phyloP scores from a whole-genome alignment of 2,888 invertebrate genomes.

The Sinodicranocentrus sp. region DNA sequence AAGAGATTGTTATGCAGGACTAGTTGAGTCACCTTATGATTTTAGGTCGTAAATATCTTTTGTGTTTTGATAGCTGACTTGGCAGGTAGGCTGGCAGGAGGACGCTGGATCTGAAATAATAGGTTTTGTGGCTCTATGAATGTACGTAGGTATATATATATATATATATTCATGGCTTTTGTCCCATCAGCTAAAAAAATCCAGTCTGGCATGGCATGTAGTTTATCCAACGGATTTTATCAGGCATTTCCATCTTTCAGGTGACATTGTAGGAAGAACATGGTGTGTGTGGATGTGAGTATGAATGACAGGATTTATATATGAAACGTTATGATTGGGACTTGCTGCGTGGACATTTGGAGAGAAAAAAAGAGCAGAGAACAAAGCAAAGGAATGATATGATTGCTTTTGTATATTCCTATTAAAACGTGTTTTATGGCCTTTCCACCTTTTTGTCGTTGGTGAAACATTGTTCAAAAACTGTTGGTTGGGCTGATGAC shows the following conservation, averaged over 20 bases:
- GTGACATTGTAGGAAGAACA: constrained; percentile 17
- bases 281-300: not conserved
- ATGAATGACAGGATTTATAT: not conserved
- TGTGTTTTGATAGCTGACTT: constrained; percentile 29
- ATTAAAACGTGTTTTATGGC: constrained; percentile 37
- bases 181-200: not conserved
- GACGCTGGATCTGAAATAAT: constrained; percentile 14
- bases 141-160: no score
- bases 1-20: constrained; percentile 28
- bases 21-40: constrained; percentile 33
- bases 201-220: not conserved
- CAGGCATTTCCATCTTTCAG: not conserved
- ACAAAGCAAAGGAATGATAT: constrained; percentile 12
- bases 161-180: no score
- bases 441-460: not conserved
- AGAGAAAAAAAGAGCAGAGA: not conserved
- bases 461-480: not conserved
- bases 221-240: not conserved
- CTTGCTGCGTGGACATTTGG: not conserved
- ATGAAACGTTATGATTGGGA: no score
- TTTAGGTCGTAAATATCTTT: constrained; percentile 29
- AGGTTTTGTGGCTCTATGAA: not conserved
- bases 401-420: constrained; percentile 16
- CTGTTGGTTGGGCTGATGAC: not conserved
- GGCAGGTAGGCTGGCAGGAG: constrained; percentile 11